phyloP scores from a whole-genome alignment of 1,140 invertebrate species.

The Drosophila sp. region DNA sequence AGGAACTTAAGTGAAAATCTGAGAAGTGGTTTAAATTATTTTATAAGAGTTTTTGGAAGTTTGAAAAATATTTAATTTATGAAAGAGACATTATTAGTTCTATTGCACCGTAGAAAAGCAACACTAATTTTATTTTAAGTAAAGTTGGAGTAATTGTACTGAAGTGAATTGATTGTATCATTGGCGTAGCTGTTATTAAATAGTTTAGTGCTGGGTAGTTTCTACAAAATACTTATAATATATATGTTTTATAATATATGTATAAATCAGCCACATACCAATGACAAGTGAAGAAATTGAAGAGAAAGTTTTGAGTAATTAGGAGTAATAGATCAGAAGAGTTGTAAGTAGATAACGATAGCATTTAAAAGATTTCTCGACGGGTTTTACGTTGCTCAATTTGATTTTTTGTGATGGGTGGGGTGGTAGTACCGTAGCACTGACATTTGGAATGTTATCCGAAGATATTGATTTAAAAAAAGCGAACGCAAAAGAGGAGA shows the following conservation, averaged over 20 bases:
- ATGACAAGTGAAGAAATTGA: slow-evolving; percentile 54
- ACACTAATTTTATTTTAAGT: slow-evolving; percentile 36
- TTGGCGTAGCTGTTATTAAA: slow-evolving; percentile 40
- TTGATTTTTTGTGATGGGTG: slow-evolving; percentile 35
- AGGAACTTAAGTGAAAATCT: no score
- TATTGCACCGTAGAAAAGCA: slow-evolving; percentile 48
- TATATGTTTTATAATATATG: slow-evolving; percentile 18
- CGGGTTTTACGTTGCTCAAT: slow-evolving; percentile 37
- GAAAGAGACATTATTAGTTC: slow-evolving; percentile 14
- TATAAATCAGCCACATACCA: slow-evolving; percentile 36
- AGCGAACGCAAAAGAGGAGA: slow-evolving; percentile 54
- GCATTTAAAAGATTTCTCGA: slow-evolving; percentile 80
- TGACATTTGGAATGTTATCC: slow-evolving; percentile 56
- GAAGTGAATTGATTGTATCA: slow-evolving; percentile 58
- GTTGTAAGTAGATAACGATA: slow-evolving; percentile 80
- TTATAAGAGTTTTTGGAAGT: no score
- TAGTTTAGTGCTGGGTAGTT: slow-evolving; percentile 30
- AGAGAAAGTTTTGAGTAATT: slow-evolving; percentile 43
- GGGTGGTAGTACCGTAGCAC: slow-evolving; percentile 31
- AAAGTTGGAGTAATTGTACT: slow-evolving; percentile 44
- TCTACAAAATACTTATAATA: slow-evolving; percentile 34
- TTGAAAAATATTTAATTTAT: neutral
- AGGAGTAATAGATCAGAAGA: slow-evolving; percentile 41
- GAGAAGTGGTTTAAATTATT: no score
- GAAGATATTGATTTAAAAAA: slow-evolving; percentile 53